Evolutionary conservation across 53 echinoderm and acorn worm genomes (phyloP).

Genomic region (Astropecten irregularis): DNA sequence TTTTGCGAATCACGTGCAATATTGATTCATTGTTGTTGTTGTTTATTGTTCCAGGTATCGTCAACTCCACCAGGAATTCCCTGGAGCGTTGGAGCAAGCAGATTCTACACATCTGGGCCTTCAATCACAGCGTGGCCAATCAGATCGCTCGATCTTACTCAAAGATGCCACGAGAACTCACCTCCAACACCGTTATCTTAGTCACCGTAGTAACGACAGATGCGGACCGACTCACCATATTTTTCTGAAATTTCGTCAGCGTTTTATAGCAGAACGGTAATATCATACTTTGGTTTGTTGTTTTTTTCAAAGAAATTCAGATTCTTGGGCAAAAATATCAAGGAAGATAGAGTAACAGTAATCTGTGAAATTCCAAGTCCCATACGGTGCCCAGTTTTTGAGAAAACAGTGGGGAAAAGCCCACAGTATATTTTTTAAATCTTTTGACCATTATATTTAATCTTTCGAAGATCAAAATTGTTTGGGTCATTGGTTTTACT

Average conservation of each 20-base stretch:
- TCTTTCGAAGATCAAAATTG: no score
- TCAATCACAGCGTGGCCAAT: conserved; percentile 68
- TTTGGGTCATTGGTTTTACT: no score
- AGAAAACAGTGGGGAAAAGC: no score
- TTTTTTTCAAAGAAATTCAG: no score
- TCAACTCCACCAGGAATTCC: conserved; percentile 79
- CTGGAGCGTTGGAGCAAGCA: conserved; percentile 90
- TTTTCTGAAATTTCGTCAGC: neutral
- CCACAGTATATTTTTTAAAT: no score
- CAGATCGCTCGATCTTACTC: conserved; percentile 68
- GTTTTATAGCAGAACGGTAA: no score
- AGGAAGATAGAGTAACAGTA: no score
- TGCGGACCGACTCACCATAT: neutral
- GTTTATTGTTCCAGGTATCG: conserved; percentile 68
- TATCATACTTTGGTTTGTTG: neutral
- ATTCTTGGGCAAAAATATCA: no score
- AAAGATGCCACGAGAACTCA: conserved; percentile 65
- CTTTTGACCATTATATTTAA: no score
- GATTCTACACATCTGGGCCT: conserved; percentile 93
- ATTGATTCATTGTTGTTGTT: neutral
- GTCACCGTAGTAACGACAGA: conserved; percentile 66
- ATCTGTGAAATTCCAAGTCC: no score
- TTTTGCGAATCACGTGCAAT: no score
- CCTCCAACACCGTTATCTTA: conserved; percentile 82
- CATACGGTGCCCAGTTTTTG: no score